Evolutionary conservation across 2,797 vertebrate genomes (phyloP).

Genomic region (Vireo griseus): DNA sequence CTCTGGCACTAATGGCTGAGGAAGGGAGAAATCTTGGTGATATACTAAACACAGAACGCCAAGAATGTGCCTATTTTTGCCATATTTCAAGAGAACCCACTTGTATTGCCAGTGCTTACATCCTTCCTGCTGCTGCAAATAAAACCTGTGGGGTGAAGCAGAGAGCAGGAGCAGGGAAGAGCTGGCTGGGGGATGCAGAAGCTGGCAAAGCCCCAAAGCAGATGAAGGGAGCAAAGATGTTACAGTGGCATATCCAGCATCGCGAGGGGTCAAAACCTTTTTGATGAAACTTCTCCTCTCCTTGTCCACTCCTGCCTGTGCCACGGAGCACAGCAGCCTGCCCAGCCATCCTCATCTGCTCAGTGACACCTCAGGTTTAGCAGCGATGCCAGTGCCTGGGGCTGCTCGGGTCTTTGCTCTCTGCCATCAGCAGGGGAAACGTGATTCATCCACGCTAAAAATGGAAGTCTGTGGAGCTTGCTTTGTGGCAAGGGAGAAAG

Average conservation of each 20-base stretch:
- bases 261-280: neutral
- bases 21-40: neutral
- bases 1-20: neutral
- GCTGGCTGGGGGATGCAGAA: neutral
- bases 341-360: neutral
- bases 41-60: neutral
- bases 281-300: neutral
- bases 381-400: fast-evolving
- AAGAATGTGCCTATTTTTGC: neutral
- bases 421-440: neutral
- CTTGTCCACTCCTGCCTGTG: neutral
- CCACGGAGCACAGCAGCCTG: neutral
- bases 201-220: fast-evolving
- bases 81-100: fast-evolving
- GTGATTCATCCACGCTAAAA: neutral
- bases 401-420: neutral
- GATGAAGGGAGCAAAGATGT: neutral
- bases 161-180: neutral
- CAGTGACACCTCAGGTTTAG: neutral
- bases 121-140: neutral
- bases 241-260: neutral
- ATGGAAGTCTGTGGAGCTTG: neutral
- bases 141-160: fast-evolving
- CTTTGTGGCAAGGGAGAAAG: neutral
- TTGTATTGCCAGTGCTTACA: neutral